Base-by-base conservation (phyloP, 1,140 invertebrate genomes). In the Argopecten irradians region DNA sequence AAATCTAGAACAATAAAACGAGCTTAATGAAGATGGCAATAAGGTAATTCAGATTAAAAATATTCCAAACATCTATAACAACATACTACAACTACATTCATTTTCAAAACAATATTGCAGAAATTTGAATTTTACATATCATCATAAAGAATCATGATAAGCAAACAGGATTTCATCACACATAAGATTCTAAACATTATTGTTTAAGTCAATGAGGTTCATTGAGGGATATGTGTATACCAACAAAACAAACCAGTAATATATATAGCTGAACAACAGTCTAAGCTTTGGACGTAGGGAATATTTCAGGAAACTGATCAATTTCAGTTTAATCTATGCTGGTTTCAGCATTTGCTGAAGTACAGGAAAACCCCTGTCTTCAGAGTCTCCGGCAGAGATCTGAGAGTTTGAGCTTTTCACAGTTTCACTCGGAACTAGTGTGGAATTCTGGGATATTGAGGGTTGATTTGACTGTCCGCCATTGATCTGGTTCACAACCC, bases 381-480 rank as follows among this genome's bases (percentile, higher is more conserved):
- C 34, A 32, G 43, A 82, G 34, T 39, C 86, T 83, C 35, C 28
- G n/a, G 83, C 39, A 82, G 84, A 87, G 84, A n/a, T 84, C 1
- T 46, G 36, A 87, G 84, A 33, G 39, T 84, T 84, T 84, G 41
- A 87, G 84, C 86, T 46, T 28, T 46, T 46, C 5, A 46, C 22
- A 84, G 43, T 34, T 41, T 33, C 28, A 46, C n/a, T 84, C 84
- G 16, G 39, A 87, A 19, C 36, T 87, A 83, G 83, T 83, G 82
- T 84, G 41, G 86, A 83, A 83, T 84, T 84, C 86, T 82, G 33
- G 35, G 41, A 36, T 83, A 41, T 84, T 32, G 41, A 41, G 39
- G 32, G 28, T 34, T 46, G 34, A 1, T 35, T 84, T 84, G 28
- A 16, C 46, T 84, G 55, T 34, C 41, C 82, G 34, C 28, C 46